Conservation (phyloP, 2,797 vertebrate genomes). For the Chrosomus eos region DNA sequence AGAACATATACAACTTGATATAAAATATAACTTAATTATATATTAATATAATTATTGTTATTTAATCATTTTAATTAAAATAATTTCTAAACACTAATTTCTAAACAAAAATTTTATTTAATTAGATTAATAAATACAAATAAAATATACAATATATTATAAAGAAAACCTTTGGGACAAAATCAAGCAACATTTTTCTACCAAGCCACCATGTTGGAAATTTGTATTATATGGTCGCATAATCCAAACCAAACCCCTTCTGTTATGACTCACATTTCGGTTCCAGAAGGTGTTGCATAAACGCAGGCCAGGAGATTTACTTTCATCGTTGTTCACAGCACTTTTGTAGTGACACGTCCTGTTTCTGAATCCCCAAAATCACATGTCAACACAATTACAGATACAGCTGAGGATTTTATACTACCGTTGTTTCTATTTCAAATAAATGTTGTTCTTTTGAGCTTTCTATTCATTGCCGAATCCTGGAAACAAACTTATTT, state of each 20-base stretch:
- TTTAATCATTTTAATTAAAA: not conserved
- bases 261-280: slow-evolving; percentile 79
- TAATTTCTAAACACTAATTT: not conserved
- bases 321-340: slow-evolving; percentile 59
- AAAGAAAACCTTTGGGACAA: not conserved
- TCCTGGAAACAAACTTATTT: not conserved
- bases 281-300: slow-evolving; percentile 97
- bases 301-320: slow-evolving; percentile 78
- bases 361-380: slow-evolving; percentile 74
- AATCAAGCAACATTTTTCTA: not conserved
- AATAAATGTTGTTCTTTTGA: not conserved
- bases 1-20: slow-evolving; percentile 31
- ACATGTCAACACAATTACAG: not conserved
- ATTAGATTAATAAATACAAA: not conserved
- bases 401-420: not conserved
- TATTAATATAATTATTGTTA: not conserved
- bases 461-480: not conserved
- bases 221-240: not conserved
- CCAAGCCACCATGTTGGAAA: not conserved
- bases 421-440: not conserved
- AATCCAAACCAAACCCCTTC: not conserved
- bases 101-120: not conserved
- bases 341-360: slow-evolving; percentile 78
- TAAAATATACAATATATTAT: not conserved
- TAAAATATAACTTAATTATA: not conserved